A percentile compares a stretch with the other conserved stretches of the same genome.
These are phyloP conservation scores for Cyphomyrus plagiostoma DNA, from an alignment of 2,113 vertebrate species.

Conservation along the genomic window DNA sequence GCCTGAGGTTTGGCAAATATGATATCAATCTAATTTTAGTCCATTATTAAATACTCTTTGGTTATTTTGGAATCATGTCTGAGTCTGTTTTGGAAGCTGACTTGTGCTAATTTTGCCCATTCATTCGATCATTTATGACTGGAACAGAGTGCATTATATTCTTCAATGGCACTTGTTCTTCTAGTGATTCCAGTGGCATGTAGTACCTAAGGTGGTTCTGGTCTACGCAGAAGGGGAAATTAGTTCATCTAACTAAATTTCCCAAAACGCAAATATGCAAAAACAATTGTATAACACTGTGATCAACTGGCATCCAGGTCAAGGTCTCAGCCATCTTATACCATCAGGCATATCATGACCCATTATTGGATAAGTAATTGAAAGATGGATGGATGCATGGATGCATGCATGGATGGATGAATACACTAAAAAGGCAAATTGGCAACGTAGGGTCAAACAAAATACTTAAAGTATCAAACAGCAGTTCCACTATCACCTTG, in stretches of 20 bases:
- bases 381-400: neutral
- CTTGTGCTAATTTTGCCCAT: neutral
- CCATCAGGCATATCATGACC: neutral
- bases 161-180: neutral
- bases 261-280: neutral
- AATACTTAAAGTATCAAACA: neutral
- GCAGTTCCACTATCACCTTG: neutral
- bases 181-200: neutral
- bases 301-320: neutral
- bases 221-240: neutral
- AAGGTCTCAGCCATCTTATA: neutral
- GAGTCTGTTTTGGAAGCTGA: constrained; percentile 1
- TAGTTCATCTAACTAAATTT: neutral
- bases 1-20: neutral
- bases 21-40: neutral
- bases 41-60: neutral
- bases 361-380: neutral
- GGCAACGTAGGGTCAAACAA: neutral
- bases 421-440: neutral
- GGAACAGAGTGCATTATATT: neutral
- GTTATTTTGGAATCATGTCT: neutral
- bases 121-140: neutral
- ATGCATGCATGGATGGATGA: neutral
- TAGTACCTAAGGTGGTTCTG: neutral
- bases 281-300: neutral